Evolutionary conservation across 1,140 invertebrate genomes (phyloP), one percentile per base, ranked within the genome.

Genomic region (Caerostris extrusa): DNA sequence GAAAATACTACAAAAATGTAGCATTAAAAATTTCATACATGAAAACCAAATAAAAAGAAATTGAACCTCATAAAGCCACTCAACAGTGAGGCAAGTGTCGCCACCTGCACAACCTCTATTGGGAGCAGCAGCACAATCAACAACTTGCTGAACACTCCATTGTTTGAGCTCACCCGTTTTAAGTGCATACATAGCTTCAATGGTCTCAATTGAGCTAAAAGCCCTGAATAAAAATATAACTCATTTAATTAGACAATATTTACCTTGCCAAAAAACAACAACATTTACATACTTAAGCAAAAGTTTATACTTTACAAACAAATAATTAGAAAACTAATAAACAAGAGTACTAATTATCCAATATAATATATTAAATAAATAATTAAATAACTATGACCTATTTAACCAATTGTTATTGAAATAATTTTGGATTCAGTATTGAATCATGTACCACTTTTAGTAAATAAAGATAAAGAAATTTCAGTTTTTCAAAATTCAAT

Each of bases 41-140:
- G 34, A 55, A 53, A 57, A 53, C 7, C 53, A 55, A 57, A 85
- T 85, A 56, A 85, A 8, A 19, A 56, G 56, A 57, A 3, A n/a
- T 5, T n/a, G 64, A 34, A 94, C 93, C 57, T 93, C 94, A n/a
- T 96, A 94, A 82, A 98, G 95, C 98, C 98, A 98, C 2, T 97
- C 95, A 0, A 98, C 95, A n/a, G 98, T 96, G 90, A 96, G 96
- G 95, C 98, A 98, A 90, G 97, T 98, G 95, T 98, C 98, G 56
- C 98, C 98, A 69, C 98, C 98, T 6, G 96, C 95, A 95, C 98
- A 99, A 0, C 98, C 98, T 93, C 96, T 96, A 96, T 98, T 98
- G 69, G 97, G 97, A 81, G 97, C 96, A 57, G 96, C 96, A 3
- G 98, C 97, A 96, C 98, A 98, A 96, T 99, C 98, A 95, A 98